These are phyloP conservation scores for Zaprionus ornatus DNA, from an alignment of 1,140 invertebrate species.

Conservation along the genomic window DNA sequence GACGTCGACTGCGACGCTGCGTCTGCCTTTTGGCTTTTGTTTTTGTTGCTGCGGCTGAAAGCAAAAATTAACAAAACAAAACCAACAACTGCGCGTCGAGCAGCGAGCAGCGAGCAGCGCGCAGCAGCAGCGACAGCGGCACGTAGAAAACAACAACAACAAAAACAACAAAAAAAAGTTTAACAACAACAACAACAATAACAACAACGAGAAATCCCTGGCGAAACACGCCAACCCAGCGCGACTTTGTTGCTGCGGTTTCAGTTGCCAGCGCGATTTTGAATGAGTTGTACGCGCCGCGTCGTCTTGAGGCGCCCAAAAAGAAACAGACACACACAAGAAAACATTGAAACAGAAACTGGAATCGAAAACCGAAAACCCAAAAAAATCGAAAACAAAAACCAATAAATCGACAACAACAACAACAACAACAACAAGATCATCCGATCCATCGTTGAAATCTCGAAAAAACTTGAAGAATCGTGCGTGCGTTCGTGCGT, in stretches of 20 bases:
- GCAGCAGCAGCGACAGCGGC: conserved; percentile 31
- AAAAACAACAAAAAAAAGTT: not conserved
- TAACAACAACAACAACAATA: conserved; percentile 29
- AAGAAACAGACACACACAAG: not conserved
- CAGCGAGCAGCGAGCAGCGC: conserved; percentile 15
- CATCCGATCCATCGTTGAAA: not conserved
- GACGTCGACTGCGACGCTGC: conserved; percentile 16
- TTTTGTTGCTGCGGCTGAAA: conserved; percentile 69
- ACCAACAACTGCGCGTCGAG: conserved; percentile 20
- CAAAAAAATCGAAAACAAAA: conserved; percentile 9
- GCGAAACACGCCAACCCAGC: conserved; percentile 78
- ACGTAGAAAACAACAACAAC: conserved; percentile 45
- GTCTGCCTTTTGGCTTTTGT: conserved; percentile 47
- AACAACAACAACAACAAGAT: not conserved
- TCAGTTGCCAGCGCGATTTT: conserved; percentile 80
- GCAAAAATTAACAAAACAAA: conserved; percentile 68
- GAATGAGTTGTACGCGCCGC: conserved; percentile 76
- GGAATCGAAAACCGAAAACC: conserved; percentile 20
- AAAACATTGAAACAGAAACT: conserved; percentile 3
- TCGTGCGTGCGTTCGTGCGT: conserved; percentile 6
- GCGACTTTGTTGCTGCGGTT: conserved; percentile 79
- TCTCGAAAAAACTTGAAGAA: conserved; percentile 12
- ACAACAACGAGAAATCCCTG: conserved; percentile 57
- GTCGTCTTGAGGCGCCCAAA: conserved; percentile 43
- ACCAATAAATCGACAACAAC: conserved; percentile 10